Conservation (phyloP, 2,113 vertebrate genomes). For the Prunella himalayana region DNA sequence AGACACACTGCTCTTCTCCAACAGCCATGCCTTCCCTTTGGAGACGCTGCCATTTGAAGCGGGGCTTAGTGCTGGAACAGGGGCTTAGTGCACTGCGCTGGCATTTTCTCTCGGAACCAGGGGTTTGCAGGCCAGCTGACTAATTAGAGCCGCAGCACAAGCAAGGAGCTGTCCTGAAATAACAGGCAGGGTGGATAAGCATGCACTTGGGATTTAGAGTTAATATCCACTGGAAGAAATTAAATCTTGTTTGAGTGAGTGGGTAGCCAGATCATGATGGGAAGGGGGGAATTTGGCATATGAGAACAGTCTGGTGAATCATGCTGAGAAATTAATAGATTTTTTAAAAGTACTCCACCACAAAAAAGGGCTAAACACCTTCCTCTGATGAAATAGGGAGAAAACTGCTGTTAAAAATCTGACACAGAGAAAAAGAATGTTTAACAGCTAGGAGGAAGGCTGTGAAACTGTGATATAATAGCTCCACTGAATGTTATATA, state of each 20-base stretch:
- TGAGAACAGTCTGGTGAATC: not conserved
- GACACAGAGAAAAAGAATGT: not conserved
- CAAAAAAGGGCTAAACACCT: not conserved
- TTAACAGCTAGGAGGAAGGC: constrained; percentile 14
- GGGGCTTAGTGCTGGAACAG: not conserved
- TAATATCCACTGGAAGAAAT: constrained; percentile 32
- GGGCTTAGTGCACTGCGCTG: not conserved
- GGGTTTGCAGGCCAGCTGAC: not conserved
- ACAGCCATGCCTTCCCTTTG: not conserved
- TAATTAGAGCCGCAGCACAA: not conserved
- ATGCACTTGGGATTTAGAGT: not conserved
- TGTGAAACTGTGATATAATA: constrained; percentile 14
- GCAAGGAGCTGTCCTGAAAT: not conserved
- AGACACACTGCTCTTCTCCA: not conserved
- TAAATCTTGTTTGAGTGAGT: not conserved
- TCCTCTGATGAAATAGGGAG: not conserved
- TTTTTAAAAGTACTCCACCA: not conserved
- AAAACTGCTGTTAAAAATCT: not conserved
- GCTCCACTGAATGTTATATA: not conserved
- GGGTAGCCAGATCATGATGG: not conserved
- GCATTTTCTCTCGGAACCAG: not conserved
- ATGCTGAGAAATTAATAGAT: not conserved
- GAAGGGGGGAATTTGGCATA: not conserved
- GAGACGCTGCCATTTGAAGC: not conserved
- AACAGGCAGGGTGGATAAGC: not conserved